phyloP scores from a whole-genome alignment of 2,888 invertebrate species.

The Odiellus spinosus region DNA sequence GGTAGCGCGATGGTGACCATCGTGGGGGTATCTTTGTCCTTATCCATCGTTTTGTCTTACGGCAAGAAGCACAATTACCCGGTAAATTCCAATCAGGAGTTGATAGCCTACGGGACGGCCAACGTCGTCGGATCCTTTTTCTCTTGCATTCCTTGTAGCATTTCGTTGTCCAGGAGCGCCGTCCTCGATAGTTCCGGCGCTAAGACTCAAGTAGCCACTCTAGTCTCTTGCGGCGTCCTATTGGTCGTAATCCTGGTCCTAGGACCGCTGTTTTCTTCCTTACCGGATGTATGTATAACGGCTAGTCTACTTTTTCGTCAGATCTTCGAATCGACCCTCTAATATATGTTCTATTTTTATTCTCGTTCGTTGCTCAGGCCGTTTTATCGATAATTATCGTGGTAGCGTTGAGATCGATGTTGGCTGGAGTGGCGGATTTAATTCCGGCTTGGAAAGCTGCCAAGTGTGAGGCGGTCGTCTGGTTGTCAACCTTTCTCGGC shows the following conservation, averaged over 20 bases:
- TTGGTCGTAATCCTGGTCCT: slow-evolving; percentile 65
- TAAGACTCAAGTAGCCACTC: slow-evolving; percentile 60
- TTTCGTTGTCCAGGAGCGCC: slow-evolving; percentile 35
- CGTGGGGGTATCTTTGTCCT: slow-evolving; percentile 51
- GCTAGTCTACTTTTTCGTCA: neutral
- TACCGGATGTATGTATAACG: slow-evolving; percentile 52
- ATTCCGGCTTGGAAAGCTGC: slow-evolving; percentile 55
- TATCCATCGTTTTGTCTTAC: slow-evolving; percentile 57
- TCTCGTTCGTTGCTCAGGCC: slow-evolving; percentile 37
- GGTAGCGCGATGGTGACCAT: slow-evolving; percentile 13
- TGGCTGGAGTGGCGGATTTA: slow-evolving; percentile 52
- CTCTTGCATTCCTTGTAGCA: slow-evolving; percentile 32
- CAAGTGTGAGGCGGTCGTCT: slow-evolving; percentile 58
- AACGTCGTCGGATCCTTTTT: slow-evolving; percentile 33
- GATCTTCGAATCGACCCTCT: too few species aligned
- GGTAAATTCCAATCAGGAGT: slow-evolving; percentile 48
- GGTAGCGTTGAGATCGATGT: slow-evolving; percentile 58
- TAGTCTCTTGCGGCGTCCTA: slow-evolving; percentile 57
- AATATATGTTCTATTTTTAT: too few species aligned
- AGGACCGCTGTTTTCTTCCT: slow-evolving; percentile 66
- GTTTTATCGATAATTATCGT: slow-evolving; percentile 65
- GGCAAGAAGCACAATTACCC: slow-evolving; percentile 51
- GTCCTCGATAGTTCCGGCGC: slow-evolving; percentile 75
- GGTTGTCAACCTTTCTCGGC: slow-evolving; percentile 59
- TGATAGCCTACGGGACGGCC: slow-evolving; percentile 24